phyloP scores from a whole-genome alignment of 2,888 invertebrate genomes.

The Ligdia adustata region DNA sequence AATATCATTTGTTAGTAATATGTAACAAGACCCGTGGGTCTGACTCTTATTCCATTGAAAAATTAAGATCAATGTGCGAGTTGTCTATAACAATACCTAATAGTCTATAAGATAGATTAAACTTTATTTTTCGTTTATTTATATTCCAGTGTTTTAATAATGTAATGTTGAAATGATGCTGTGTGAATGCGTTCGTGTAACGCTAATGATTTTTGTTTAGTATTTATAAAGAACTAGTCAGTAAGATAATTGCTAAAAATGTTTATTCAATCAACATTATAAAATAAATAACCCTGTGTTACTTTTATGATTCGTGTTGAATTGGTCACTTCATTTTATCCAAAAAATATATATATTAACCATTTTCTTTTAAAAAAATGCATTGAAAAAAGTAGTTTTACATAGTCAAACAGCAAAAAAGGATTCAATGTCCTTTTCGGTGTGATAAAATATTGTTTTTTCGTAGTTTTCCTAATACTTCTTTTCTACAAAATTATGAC shows the following conservation, averaged over 20 bases:
- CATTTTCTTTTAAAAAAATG: no score
- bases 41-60: slow-evolving; percentile 19
- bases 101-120: slow-evolving; percentile 9
- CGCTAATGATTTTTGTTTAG: slow-evolving; percentile 40
- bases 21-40: slow-evolving; percentile 3
- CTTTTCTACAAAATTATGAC: no score
- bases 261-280: slow-evolving; percentile 29
- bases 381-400: no score
- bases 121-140: slow-evolving; percentile 31
- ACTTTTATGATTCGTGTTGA: slow-evolving; percentile 21
- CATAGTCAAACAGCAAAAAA: no score
- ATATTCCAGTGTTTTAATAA: slow-evolving; percentile 29
- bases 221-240: slow-evolving; percentile 74
- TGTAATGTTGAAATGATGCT: slow-evolving; percentile 40
- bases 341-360: no score
- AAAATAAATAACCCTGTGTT: slow-evolving; percentile 24
- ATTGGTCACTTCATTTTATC: no score
- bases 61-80: slow-evolving; percentile 1
- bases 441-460: no score
- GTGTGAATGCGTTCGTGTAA: slow-evolving; percentile 35
- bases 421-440: no score
- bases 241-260: slow-evolving; percentile 62
- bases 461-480: no score
- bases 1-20: not conserved
- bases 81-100: slow-evolving; percentile 34